A percentile compares a stretch with the other conserved stretches of the same genome.
Conservation (phyloP, 2,113 vertebrate genomes). For the Indri indri region DNA sequence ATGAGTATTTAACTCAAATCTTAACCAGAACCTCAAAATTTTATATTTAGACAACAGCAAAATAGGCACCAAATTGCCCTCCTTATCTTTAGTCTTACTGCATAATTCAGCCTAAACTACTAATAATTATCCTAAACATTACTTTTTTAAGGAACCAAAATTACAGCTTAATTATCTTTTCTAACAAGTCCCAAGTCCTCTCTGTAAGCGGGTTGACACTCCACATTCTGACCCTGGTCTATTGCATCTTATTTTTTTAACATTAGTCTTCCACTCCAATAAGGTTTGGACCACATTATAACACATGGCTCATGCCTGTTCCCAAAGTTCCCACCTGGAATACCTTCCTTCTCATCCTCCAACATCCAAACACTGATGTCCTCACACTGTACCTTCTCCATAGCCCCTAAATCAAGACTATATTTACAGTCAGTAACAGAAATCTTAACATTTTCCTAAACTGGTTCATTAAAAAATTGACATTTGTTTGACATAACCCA, state of each 20-base stretch:
- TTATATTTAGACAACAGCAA: neutral
- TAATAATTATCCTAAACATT: neutral
- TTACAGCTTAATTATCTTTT: neutral
- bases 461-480: neutral
- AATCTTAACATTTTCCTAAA: neutral
- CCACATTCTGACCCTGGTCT: neutral
- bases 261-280: neutral
- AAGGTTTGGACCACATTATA: neutral
- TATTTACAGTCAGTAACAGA: neutral
- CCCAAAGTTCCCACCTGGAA: neutral
- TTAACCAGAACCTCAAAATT: neutral
- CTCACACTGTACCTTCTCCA: neutral
- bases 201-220: neutral
- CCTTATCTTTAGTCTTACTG: neutral
- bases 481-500: neutral
- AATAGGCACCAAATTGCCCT: slow-evolving; percentile 1
- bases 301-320: neutral
- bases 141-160: slow-evolving; percentile 7
- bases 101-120: neutral
- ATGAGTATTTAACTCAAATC: neutral
- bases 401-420: neutral
- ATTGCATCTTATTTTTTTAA: neutral
- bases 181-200: neutral
- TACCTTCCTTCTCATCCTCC: neutral
- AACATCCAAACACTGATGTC: neutral